A percentile compares a stretch with the other conserved stretches of the same genome.
Conservation (phyloP, 2,888 invertebrate genomes). For the Parthenolecanium corni region DNA sequence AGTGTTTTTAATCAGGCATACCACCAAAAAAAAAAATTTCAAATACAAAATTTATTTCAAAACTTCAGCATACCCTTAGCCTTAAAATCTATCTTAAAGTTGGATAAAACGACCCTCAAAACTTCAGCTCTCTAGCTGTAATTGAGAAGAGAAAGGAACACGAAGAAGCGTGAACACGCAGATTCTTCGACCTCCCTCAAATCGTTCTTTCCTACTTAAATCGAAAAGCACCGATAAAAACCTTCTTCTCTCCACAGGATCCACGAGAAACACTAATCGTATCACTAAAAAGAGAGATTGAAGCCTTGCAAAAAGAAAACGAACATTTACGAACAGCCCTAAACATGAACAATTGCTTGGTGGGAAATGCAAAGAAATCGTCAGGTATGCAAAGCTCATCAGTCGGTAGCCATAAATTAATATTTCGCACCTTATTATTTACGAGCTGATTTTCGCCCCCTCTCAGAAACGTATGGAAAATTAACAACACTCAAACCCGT, state of each 20-base stretch:
- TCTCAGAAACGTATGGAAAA: slow-evolving; percentile 2
- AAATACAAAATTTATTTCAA: too few species aligned
- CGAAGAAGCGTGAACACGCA: too few species aligned
- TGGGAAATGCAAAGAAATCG: slow-evolving; percentile 18
- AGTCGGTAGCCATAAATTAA: background rate
- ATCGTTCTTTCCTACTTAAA: too few species aligned
- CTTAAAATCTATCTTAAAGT: too few species aligned
- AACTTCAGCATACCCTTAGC: too few species aligned
- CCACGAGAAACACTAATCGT: slow-evolving; percentile 83
- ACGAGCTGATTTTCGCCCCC: background rate
- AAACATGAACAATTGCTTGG: slow-evolving; percentile 45
- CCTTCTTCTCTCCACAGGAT: slow-evolving; percentile 48
- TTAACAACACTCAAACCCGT: slow-evolving; percentile 47
- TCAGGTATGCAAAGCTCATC: slow-evolving; percentile 28
- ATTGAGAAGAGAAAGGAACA: too few species aligned
- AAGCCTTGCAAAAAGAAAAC: slow-evolving; percentile 74
- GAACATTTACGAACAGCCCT: slow-evolving; percentile 68
- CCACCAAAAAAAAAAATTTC: too few species aligned
- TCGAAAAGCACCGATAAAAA: too few species aligned
- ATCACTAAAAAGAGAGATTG: slow-evolving; percentile 76
- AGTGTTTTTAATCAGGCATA: too few species aligned
- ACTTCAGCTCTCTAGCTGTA: too few species aligned
- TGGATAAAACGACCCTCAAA: too few species aligned
- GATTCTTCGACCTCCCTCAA: too few species aligned
- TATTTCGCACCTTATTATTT: background rate